Percentiles rank a stretch among this genome's conserved stretches.
phyloP scores from a whole-genome alignment of 2,888 invertebrate species.

The Brachypalpus laphriformis region DNA sequence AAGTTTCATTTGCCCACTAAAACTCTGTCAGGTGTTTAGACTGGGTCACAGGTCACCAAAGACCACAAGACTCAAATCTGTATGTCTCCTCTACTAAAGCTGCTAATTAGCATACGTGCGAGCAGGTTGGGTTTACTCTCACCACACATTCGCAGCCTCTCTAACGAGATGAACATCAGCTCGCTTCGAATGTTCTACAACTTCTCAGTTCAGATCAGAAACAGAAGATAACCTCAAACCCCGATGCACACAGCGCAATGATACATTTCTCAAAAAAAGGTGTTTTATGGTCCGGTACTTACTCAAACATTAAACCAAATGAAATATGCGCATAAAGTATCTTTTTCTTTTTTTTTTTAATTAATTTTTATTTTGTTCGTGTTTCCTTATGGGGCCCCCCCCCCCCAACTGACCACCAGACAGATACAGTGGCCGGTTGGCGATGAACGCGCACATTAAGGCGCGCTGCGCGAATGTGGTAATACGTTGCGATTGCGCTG shows the following conservation, averaged over 20 bases:
- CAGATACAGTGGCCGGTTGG: slow-evolving; percentile 35
- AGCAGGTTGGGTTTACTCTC: slow-evolving; percentile 18
- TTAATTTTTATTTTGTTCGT: slow-evolving; percentile 21
- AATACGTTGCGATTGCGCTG: slow-evolving; percentile 59
- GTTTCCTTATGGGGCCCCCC: slow-evolving; percentile 43
- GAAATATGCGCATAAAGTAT: slow-evolving; percentile 63
- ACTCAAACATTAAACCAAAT: slow-evolving; percentile 67
- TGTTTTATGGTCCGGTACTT: slow-evolving; percentile 65
- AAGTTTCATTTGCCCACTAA: slow-evolving; percentile 27
- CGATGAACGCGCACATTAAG: slow-evolving; percentile 6
- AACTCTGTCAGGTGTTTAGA: slow-evolving; percentile 34
- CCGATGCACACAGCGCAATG: slow-evolving; percentile 65
- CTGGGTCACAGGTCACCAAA: slow-evolving; percentile 50
- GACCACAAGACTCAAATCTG: slow-evolving; percentile 6
- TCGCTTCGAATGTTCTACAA: slow-evolving; percentile 51
- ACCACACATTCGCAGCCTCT: not conserved
- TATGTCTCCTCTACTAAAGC: slow-evolving; percentile 37
- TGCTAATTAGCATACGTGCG: slow-evolving; percentile 60
- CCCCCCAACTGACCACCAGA: not conserved
- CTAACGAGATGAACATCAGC: not conserved
- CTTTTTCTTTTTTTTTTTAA: slow-evolving; percentile 32
- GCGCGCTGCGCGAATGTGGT: slow-evolving; percentile 61
- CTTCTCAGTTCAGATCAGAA: slow-evolving; percentile 41
- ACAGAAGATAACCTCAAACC: slow-evolving; percentile 47
- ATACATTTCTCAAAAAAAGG: slow-evolving; percentile 30